A percentile compares a stretch with the other conserved stretches of the same genome.
Evolutionary conservation across 2,113 vertebrate species (phyloP).

Genomic region (Pyxicephalus adspersus): DNA sequence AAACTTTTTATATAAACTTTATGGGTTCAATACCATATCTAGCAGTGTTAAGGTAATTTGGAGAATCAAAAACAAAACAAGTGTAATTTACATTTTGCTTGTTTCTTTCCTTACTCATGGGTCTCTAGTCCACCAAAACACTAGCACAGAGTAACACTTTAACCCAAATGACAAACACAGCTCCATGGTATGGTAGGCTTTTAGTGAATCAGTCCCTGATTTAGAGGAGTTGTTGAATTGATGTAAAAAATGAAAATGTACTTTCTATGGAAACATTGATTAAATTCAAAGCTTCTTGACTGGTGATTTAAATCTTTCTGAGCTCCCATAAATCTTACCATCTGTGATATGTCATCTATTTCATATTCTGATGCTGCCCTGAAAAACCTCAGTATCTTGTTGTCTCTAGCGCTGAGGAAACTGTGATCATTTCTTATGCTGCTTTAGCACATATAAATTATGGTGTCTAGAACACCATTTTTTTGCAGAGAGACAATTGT

Average conservation of each 20-base stretch:
- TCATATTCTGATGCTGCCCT: slow-evolving; percentile 15
- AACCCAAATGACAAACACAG: no score
- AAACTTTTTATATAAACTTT: no score
- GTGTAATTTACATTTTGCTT: no score
- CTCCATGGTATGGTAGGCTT: neutral
- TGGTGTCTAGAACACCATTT: slow-evolving; percentile 9
- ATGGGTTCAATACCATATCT: no score
- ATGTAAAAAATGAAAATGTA: slow-evolving; percentile 9
- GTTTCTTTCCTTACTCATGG: no score
- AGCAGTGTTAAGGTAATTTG: no score
- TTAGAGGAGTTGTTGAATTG: slow-evolving; percentile 11
- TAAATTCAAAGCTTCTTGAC: slow-evolving; percentile 37
- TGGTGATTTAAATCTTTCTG: slow-evolving; percentile 38
- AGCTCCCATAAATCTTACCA: slow-evolving; percentile 41
- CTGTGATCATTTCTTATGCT: slow-evolving; percentile 28
- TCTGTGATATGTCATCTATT: slow-evolving; percentile 34
- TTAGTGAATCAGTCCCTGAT: neutral
- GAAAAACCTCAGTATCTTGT: slow-evolving; percentile 34
- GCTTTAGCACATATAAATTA: slow-evolving; percentile 44
- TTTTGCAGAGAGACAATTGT: slow-evolving; percentile 37
- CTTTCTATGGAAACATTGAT: slow-evolving; percentile 37
- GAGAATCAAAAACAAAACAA: no score
- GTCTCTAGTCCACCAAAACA: no score
- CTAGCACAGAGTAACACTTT: no score
- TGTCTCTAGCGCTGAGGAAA: slow-evolving; percentile 25